A percentile compares a stretch with the other conserved stretches of the same genome.
These are phyloP conservation scores for Mola mola DNA, from an alignment of 2,113 vertebrate species.

Conservation along the genomic window DNA sequence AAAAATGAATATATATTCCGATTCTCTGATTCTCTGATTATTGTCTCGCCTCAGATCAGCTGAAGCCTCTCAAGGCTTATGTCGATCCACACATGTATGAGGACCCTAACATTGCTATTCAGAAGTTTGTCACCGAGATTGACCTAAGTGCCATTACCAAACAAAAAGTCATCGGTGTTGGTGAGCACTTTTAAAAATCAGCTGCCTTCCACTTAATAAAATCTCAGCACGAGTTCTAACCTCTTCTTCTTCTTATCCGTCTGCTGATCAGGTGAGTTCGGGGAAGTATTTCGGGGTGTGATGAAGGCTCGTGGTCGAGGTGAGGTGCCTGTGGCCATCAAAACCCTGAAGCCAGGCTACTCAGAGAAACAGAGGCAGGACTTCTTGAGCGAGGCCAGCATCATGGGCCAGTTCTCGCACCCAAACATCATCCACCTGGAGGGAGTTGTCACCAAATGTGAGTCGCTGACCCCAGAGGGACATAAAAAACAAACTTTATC, in stretches of 20 bases:
- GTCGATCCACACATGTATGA: slow-evolving; percentile 98
- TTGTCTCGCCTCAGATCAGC: slow-evolving; percentile 83
- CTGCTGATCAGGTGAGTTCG: slow-evolving; percentile 89
- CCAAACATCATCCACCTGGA: slow-evolving; percentile 96
- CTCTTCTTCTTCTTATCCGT: neutral
- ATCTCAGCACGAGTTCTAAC: neutral
- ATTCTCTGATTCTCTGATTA: neutral
- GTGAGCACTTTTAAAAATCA: slow-evolving; percentile 72
- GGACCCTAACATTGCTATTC: slow-evolving; percentile 94
- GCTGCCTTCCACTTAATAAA: neutral
- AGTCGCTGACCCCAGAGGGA: slow-evolving; percentile 56
- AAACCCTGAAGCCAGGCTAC: slow-evolving; percentile 93
- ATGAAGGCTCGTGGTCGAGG: slow-evolving; percentile 85
- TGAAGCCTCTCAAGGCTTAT: slow-evolving; percentile 94
- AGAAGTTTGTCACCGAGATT: slow-evolving; percentile 97
- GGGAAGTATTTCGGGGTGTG: slow-evolving; percentile 92
- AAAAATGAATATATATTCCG: neutral
- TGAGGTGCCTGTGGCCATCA: slow-evolving; percentile 91
- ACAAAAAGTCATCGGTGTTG: slow-evolving; percentile 96
- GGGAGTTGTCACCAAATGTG: slow-evolving; percentile 95
- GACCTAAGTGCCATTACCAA: slow-evolving; percentile 84
- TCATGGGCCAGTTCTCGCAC: slow-evolving; percentile 98
- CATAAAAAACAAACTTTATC: neutral
- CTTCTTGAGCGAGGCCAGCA: slow-evolving; percentile 95
- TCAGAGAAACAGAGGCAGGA: slow-evolving; percentile 95